These are phyloP conservation scores for Labrus mixtus DNA, from an alignment of 2,113 vertebrate genomes.

Conservation along the genomic window DNA sequence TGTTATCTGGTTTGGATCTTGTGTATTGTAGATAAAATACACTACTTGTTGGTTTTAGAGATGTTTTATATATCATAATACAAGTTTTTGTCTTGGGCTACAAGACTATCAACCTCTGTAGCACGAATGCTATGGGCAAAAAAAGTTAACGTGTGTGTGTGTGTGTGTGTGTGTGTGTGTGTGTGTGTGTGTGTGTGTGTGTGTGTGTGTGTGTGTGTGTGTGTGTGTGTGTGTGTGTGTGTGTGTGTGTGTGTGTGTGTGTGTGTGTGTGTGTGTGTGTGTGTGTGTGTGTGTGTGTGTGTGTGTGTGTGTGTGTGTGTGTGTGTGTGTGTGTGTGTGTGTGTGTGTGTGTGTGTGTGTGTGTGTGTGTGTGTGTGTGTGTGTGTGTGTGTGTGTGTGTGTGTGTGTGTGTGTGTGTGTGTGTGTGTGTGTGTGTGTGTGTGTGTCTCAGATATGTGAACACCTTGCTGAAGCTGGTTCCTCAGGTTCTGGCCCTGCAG, in stretches of 20 bases:
- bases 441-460: constrained; percentile 90
- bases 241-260: neutral
- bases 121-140: too few relatives aligned
- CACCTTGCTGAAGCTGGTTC: constrained; percentile 96
- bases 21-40: too few relatives aligned
- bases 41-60: too few relatives aligned
- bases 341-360: neutral
- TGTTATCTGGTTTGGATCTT: too few relatives aligned
- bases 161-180: neutral
- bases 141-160: too few relatives aligned
- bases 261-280: neutral
- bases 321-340: neutral
- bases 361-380: neutral
- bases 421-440: neutral
- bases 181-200: neutral
- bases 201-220: neutral
- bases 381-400: neutral
- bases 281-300: neutral
- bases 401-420: neutral
- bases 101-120: too few relatives aligned
- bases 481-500: constrained; percentile 93
- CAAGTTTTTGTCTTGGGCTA: too few relatives aligned
- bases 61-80: too few relatives aligned
- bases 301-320: neutral
- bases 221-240: neutral